Base-by-base conservation (phyloP, 2,797 vertebrate species). In the Rhinatrema bivittatum region DNA sequence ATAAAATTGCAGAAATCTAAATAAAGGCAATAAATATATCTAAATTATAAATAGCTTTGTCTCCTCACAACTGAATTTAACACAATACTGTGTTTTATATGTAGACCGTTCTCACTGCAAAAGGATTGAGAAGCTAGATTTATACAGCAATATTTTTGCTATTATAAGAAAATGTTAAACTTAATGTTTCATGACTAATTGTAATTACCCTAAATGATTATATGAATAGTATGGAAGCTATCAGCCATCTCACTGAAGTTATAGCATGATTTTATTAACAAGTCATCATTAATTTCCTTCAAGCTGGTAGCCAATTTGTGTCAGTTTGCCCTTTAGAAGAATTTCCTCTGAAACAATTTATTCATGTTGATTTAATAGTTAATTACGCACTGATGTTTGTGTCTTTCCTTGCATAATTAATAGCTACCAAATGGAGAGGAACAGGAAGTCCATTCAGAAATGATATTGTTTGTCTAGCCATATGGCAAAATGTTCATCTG, bases 381-480 rank as follows among this genome's bases (percentile, higher is more conserved):
- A 12, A 36, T 16, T 57, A 55, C 7, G 1, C 31, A 40, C 32
- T 28, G n/a, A 25, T 24, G 40, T 7, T 49, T 61, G 1, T 5
- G 6, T 27, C 6, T 10, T 34, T 46, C 44, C 43, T 29, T 50
- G 42, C 25, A 37, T 53, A 58, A 25, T 51, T 25, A 62, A 36
- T 23, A 36, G n/a, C n/a, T n/a, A n/a, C n/a, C n/a, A 20, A 10
- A 28, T 16, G 36, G 20, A 21, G 25, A 28, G 4, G 7, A 56
- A 8, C 2, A 19, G 29, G 7, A 57, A 64, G 39, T 25, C 32
- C 16, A 13, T 15, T 37, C 58, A 36, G 29, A 52, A 65, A 60
- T 20, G 36, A 11, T 33, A 16, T 12, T 29, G 32, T 46, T 61
- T 60, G 31, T 41, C 39, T 50, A 53, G 35, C 1, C n/a, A 20